Evolutionary conservation across 2,797 vertebrate genomes (phyloP).

Genomic region (Xerus rutilus): DNA sequence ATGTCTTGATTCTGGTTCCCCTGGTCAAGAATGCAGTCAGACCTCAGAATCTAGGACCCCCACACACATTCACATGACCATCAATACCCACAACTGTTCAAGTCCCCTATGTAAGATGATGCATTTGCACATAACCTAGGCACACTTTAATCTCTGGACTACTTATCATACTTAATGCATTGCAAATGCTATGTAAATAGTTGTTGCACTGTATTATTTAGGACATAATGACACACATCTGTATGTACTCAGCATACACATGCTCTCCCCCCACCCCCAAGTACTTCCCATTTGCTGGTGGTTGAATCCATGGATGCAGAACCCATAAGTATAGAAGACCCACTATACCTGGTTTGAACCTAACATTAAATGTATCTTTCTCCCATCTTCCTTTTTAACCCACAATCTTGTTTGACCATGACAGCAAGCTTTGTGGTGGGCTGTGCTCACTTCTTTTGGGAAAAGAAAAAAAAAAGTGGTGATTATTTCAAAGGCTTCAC

Average conservation of each 20-base stretch:
- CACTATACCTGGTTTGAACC: neutral
- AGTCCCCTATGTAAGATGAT: neutral
- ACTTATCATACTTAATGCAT: neutral
- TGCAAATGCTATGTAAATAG: neutral
- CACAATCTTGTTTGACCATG: neutral
- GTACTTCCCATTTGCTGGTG: neutral
- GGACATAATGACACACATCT: neutral
- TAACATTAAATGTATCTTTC: neutral
- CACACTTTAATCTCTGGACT: neutral
- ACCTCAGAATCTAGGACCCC: neutral
- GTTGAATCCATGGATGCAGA: neutral
- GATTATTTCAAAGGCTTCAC: constrained; percentile 6
- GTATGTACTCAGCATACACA: neutral
- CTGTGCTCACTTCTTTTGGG: neutral
- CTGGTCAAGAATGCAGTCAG: neutral
- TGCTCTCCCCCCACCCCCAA: neutral
- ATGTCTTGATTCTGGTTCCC: neutral
- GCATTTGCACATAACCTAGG: too few relatives aligned
- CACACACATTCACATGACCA: neutral
- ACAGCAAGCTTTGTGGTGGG: neutral
- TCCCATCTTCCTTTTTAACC: neutral
- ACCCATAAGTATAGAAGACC: neutral
- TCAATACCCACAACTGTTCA: too few relatives aligned
- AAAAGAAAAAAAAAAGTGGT: neutral
- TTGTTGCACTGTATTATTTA: neutral